phyloP scores from a whole-genome alignment of 2,797 vertebrate species.

The Lerista edwardsae region DNA sequence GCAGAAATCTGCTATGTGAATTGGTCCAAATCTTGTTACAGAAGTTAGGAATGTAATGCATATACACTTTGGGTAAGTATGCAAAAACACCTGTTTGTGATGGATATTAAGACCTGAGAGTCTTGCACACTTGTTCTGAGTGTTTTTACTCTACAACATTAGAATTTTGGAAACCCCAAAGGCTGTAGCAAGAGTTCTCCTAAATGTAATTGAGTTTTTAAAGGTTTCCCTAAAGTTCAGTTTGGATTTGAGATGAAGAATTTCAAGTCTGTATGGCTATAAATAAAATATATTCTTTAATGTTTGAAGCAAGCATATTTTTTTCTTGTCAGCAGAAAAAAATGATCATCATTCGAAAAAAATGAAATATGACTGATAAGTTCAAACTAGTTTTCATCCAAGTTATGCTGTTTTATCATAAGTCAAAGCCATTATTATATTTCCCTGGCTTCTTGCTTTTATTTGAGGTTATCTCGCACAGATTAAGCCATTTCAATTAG shows the following conservation, averaged over 20 bases:
- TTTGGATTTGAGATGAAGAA: slow-evolving; percentile 61
- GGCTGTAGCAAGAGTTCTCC: slow-evolving; percentile 1
- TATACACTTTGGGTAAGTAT: slow-evolving; percentile 8
- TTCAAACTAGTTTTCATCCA: slow-evolving; percentile 49
- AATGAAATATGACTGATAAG: slow-evolving; percentile 46
- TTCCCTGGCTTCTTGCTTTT: slow-evolving; percentile 23
- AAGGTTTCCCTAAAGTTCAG: slow-evolving; percentile 61
- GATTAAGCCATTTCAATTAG: slow-evolving; percentile 9
- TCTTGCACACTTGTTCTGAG: no score
- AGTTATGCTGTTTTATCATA: slow-evolving; percentile 29
- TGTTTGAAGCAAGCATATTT: slow-evolving; percentile 47
- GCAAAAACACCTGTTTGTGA: neutral
- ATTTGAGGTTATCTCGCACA: neutral
- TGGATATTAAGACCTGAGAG: slow-evolving; percentile 15
- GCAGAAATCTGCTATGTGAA: neutral
- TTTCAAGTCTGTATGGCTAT: slow-evolving; percentile 52
- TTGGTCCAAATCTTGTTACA: neutral
- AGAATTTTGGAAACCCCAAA: slow-evolving; percentile 46
- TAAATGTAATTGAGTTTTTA: slow-evolving; percentile 63
- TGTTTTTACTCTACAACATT: slow-evolving; percentile 15
- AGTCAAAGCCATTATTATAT: slow-evolving; percentile 22
- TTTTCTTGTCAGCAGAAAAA: slow-evolving; percentile 53
- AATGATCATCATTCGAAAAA: slow-evolving; percentile 14
- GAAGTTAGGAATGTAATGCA: neutral
- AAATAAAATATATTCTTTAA: slow-evolving; percentile 65